These are phyloP conservation scores for Gymnodraco acuticeps DNA, from an alignment of 2,797 vertebrate species.

Conservation along the genomic window DNA sequence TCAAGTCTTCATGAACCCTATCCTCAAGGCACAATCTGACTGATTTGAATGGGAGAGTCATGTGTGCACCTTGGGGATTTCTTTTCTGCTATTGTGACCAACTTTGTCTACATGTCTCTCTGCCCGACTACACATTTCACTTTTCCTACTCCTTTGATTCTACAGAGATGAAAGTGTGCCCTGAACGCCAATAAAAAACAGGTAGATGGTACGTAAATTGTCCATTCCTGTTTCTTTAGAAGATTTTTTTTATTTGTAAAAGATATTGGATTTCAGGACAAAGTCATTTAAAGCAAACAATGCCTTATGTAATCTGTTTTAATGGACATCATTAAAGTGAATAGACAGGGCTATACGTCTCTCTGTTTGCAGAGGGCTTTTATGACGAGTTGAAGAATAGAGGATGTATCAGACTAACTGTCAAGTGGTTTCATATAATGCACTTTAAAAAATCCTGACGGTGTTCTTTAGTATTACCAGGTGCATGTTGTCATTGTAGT, in stretches of 20 bases:
- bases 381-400: conserved; percentile 44
- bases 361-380: conserved; percentile 49
- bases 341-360: conserved; percentile 31
- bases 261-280: conserved; percentile 65
- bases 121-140: conserved; percentile 5
- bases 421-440: conserved; percentile 36
- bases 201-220: conserved; percentile 46
- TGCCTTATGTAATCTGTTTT: conserved; percentile 57
- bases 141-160: conserved; percentile 44
- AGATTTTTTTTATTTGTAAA: conserved; percentile 26
- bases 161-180: conserved; percentile 38
- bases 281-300: conserved; percentile 52
- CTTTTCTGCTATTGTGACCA: conserved; percentile 17
- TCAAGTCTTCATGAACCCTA: conserved; percentile 44
- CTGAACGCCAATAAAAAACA: conserved; percentile 56
- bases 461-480: conserved; percentile 45
- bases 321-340: conserved; percentile 60
- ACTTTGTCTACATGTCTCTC: conserved; percentile 23
- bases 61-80: conserved; percentile 35
- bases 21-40: conserved; percentile 47
- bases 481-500: conserved; percentile 48
- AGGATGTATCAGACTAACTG: conserved; percentile 47
- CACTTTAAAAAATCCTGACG: conserved; percentile 37
- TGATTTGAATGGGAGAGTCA: conserved; percentile 44
- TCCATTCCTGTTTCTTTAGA: conserved; percentile 51